Evolutionary conservation across 2,113 vertebrate species (phyloP).

Genomic region (Odocoileus virginianus): DNA sequence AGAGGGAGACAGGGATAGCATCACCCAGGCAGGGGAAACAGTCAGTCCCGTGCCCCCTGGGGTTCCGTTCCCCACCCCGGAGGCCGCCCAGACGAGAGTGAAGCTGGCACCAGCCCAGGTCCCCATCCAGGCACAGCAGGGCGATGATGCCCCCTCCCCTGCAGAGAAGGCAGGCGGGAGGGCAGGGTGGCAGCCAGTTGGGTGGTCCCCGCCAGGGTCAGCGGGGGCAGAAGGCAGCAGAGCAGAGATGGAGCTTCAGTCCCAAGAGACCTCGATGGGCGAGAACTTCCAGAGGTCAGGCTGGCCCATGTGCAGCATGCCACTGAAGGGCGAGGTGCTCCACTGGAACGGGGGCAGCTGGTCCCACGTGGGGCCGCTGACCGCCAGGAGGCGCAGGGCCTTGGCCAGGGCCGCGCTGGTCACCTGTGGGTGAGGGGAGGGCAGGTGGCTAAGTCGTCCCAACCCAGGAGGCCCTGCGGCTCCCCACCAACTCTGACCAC

Average conservation of each 20-base stretch:
- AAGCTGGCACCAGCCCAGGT: not conserved
- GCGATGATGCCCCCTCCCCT: too few relatives aligned
- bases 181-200: accelerated
- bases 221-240: not conserved
- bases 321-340: conserved; percentile 88
- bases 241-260: conserved; percentile 55
- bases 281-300: conserved; percentile 92
- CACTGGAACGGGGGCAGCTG: conserved; percentile 92
- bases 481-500: too few relatives aligned
- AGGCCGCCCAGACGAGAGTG: accelerated
- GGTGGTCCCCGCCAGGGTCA: accelerated
- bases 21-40: too few relatives aligned
- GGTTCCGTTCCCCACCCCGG: not conserved
- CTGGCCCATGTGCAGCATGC: conserved; percentile 91
- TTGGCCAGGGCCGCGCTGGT: conserved; percentile 86
- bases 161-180: not conserved
- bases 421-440: conserved; percentile 76
- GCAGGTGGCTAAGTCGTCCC: not conserved
- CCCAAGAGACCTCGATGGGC: conserved; percentile 87
- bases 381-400: conserved; percentile 83
- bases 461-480: not conserved
- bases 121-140: not conserved
- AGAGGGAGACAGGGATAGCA: accelerated
- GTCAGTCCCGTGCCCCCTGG: not conserved
- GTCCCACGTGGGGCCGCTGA: conserved; percentile 91